Evolutionary conservation across 2,797 vertebrate genomes (phyloP), one percentile per base, ranked within the genome.

Genomic region (Odontamblyopus rebecca): DNA sequence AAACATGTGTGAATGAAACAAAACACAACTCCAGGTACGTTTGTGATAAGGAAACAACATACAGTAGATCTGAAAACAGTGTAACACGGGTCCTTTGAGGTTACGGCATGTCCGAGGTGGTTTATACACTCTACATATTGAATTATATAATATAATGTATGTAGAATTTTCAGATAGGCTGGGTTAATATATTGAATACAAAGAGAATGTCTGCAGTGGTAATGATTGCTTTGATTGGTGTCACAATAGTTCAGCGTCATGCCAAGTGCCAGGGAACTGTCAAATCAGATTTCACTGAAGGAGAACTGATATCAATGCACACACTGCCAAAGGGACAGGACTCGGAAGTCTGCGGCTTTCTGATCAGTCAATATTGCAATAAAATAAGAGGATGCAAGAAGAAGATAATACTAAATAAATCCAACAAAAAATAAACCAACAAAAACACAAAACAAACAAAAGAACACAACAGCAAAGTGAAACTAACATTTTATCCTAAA

Each of bases 121-220:
- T 78, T 74, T 78, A 85, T 13, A 67, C 56, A 60, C 68, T 50
- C 61, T 71, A 72, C 75, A 38, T 13, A 48, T 27, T 59, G 53
- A 57, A 69, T 11, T 5, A 8, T 5, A 57, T n/a, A 11, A n/a
- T 26, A 9, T 9, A 4, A n/a, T 26, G 54, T 26, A 57, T 12
- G 54, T 26, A 26, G 26, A 12, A 5, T 26, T 62, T 67, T 81
- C 32, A 69, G 71, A 13, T 26, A 57, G 68, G 69, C 66, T 74
- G 66, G 78, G 74, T 78, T 56, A 48, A 48, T 70, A 67, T 80
- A 50, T 61, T 69, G 73, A 82, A 61, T 61, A 59, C 69, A 83
- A 82, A 74, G 83, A 82, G 87, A 87, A 84, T 80, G 82, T 86
- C 83, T 62, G 77, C 62, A 64, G 59, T 53, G 51, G 68, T 73